Evolutionary conservation across 2,797 vertebrate genomes (phyloP).

Genomic region (Pteronotus mesoamericanus): DNA sequence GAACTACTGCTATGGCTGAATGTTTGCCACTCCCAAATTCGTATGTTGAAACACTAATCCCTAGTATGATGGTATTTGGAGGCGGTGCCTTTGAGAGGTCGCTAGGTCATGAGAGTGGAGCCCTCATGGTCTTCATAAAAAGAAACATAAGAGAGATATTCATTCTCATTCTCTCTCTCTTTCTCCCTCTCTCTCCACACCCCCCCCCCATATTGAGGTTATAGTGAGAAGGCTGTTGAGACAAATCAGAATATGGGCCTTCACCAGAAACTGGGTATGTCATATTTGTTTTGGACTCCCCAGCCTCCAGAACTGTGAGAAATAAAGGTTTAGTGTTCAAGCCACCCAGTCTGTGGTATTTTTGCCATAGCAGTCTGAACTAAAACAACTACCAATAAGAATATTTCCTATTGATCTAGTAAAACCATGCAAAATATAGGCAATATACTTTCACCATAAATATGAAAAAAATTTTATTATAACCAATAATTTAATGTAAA

Average conservation of each 20-base stretch:
- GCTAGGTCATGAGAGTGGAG: not conserved
- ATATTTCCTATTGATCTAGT: not conserved
- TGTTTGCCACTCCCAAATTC: not conserved
- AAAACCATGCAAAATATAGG: not conserved
- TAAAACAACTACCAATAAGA: slow-evolving; percentile 1
- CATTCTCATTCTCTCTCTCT: not conserved
- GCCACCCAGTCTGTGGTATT: not conserved
- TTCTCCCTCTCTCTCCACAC: too few relatives aligned
- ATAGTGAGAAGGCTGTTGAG: not conserved
- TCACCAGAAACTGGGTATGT: not conserved
- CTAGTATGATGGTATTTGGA: not conserved
- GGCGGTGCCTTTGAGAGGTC: not conserved
- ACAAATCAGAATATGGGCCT: not conserved
- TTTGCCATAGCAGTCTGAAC: not conserved
- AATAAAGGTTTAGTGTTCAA: not conserved
- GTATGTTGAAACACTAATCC: not conserved
- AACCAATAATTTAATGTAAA: not conserved
- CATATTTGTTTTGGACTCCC: not conserved
- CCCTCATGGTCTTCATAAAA: not conserved
- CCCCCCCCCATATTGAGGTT: not conserved
- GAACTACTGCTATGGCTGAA: not conserved
- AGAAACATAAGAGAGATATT: not conserved
- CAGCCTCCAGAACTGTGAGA: not conserved
- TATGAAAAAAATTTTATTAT: not conserved
- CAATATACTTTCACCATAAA: not conserved